These are phyloP conservation scores for Terrapene triunguis DNA, from an alignment of 2,113 vertebrate genomes.

Conservation along the genomic window DNA sequence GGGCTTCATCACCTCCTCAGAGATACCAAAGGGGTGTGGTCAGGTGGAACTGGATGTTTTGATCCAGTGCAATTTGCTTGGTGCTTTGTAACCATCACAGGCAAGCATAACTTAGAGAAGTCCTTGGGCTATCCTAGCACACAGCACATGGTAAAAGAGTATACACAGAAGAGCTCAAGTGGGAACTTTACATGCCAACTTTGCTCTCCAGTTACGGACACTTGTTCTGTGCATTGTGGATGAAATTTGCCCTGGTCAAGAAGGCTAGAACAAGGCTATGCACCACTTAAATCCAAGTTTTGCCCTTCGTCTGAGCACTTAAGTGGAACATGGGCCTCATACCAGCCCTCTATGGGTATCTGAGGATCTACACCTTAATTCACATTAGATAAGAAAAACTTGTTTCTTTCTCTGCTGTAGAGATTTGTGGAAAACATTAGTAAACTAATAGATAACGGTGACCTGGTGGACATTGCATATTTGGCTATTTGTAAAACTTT, in stretches of 20 bases:
- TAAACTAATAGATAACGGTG: not conserved
- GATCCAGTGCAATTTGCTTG: not conserved
- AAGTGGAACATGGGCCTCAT: not conserved
- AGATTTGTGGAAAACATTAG: not conserved
- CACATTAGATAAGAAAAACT: not conserved
- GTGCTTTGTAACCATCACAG: not conserved
- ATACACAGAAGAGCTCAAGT: not conserved
- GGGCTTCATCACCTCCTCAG: not conserved
- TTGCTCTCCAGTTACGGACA: not conserved
- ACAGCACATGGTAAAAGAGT: not conserved
- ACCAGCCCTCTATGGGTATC: not conserved
- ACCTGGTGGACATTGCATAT: not conserved
- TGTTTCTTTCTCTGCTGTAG: not conserved
- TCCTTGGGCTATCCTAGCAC: not conserved
- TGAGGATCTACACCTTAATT: not conserved
- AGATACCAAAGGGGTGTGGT: not conserved
- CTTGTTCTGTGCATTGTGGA: not conserved
- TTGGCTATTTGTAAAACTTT: not conserved
- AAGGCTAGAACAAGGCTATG: not conserved
- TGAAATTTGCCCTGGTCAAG: not conserved
- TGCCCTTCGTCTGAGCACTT: not conserved
- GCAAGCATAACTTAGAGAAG: rapidly evolving
- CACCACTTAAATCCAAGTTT: not conserved
- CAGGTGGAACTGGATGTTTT: not conserved
- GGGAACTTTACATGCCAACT: not conserved